Base-by-base conservation (phyloP, 30 jellyfish, hydroid and myxozoan genomes). In the Haliclystus octoradiatus region DNA sequence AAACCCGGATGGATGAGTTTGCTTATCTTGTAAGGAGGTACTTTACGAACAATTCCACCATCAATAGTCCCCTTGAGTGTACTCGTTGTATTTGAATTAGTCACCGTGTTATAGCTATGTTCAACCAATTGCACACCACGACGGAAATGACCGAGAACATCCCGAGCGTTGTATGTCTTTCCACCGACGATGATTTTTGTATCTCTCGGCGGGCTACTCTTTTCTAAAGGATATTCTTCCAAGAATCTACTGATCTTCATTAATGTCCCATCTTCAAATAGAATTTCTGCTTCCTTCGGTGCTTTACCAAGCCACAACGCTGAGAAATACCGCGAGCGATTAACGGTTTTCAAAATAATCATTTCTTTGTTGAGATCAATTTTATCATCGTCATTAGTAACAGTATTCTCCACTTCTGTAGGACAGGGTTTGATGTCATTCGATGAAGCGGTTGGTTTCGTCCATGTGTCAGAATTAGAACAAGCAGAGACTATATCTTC, bases 21-120 rank as follows among this genome's bases (percentile, higher is more conserved):
- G 75, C 98, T 89, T 29, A 89, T 89, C 57, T 81, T 81, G 13
- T 95, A 95, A 2, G 98, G 98, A 51, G 98, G 98, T 4, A 89
- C 85, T 52, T 89, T 89, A 15, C 98, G 85, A 33, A 89, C 98
- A 3, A 95, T 95, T 1, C 94, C 76, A 26, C 81, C 77, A 0
- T 68, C 73, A 0, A 93, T 61, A 78, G 75, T 65, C 24, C 61
- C 57, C 69, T 76, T 81, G 35, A 89, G 76, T 1, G 98, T 89
- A 19, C 94, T 77, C 23, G 85, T 76, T 3, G 98, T 89, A 65
- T 89, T 95, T 1, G 81, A 68, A 29, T 76, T 76, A 23, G 75
- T 89, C 22, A 86, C 91, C 7, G 92, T 84, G 22, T 89, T 85
- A 19, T 75, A 84, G 46, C 83, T 63, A 50, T 89, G 93, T 34